A percentile compares a stretch with the other conserved stretches of the same genome.
Conservation (phyloP, 2,888 invertebrate species). For the Rhynchonema sp. region DNA sequence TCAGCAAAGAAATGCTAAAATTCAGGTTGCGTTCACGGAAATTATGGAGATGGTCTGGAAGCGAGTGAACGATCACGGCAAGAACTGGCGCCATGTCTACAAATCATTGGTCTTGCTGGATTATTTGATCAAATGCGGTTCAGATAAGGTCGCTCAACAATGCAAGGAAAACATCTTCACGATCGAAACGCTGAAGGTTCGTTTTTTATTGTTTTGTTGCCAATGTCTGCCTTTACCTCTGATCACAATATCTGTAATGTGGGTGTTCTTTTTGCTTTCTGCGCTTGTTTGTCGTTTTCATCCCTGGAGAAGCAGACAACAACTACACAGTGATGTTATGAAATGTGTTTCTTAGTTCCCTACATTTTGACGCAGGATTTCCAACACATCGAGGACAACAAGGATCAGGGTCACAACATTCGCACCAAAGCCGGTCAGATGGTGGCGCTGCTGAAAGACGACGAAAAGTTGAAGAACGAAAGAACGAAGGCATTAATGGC, state of each 20-base stretch:
- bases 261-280: no score
- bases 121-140: conserved; percentile 96
- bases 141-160: conserved; percentile 88
- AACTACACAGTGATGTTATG: no score
- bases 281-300: no score
- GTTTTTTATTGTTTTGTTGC: conserved; percentile 1
- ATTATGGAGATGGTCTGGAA: conserved; percentile 99
- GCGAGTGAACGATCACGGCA: conserved; percentile 92
- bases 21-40: conserved; percentile 64
- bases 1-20: no score
- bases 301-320: no score
- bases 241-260: no score
- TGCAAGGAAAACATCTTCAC: conserved; percentile 98
- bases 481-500: conserved; percentile 85
- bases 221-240: no score
- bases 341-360: no score
- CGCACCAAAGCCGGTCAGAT: conserved; percentile 93
- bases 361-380: conserved; percentile 49
- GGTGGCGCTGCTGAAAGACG: conserved; percentile 78
- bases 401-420: conserved; percentile 91
- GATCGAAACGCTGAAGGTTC: conserved; percentile 75
- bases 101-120: conserved; percentile 85
- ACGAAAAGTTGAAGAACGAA: conserved; percentile 85
- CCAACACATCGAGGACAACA: conserved; percentile 91
- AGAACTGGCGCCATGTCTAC: conserved; percentile 99